A percentile compares a stretch with the other conserved stretches of the same genome.
Conservation (phyloP, 2,113 vertebrate species). For the Neodon shergylaensis region DNA sequence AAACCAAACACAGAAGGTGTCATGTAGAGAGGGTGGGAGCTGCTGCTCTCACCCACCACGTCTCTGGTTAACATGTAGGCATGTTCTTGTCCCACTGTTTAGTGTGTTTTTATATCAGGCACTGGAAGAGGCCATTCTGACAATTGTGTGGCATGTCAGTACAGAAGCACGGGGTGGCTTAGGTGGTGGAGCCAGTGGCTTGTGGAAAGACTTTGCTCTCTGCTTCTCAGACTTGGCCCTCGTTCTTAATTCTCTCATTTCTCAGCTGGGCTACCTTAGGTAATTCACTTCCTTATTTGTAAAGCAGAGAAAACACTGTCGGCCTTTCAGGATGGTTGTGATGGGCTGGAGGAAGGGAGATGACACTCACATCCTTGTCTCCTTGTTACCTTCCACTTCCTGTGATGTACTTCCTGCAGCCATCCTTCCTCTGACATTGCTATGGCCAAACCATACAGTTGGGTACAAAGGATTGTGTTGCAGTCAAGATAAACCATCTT, state of each 20-base stretch:
- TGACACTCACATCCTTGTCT: not conserved
- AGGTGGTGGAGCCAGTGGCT: not conserved
- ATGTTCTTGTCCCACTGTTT: accelerated
- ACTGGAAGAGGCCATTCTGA: not conserved
- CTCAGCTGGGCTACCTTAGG: not conserved
- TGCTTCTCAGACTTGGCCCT: not conserved
- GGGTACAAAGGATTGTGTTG: not conserved
- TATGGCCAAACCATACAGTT: not conserved
- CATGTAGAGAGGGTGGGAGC: not conserved
- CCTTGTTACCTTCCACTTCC: not conserved
- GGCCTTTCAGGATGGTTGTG: no score
- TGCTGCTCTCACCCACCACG: not conserved
- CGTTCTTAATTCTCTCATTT: not conserved
- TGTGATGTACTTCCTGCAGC: not conserved
- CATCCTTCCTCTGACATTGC: not conserved
- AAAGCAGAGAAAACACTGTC: not conserved
- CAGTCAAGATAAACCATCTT: not conserved
- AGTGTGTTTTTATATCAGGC: not conserved
- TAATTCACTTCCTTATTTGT: not conserved
- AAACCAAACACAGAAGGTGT: conserved; percentile 17
- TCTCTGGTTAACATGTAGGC: not conserved
- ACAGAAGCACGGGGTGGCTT: not conserved
- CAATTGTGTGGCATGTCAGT: not conserved
- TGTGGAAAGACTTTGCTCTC: not conserved
- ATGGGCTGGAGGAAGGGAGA: not conserved